Evolutionary conservation across 2,113 vertebrate species (phyloP).

Genomic region (Sphaerodactylus townsendi): DNA sequence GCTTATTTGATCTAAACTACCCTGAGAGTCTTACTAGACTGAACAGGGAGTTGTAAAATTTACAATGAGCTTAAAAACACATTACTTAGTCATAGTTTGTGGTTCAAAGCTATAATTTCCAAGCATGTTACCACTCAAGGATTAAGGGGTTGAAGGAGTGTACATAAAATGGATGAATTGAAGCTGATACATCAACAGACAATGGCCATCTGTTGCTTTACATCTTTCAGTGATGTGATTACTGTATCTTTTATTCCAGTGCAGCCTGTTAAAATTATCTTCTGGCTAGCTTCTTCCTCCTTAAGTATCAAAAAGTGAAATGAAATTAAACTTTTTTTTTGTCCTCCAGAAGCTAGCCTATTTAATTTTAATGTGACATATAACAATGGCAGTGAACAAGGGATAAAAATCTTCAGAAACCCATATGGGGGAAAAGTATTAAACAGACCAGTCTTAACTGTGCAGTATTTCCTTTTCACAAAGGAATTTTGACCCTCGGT

Average conservation of each 20-base stretch:
- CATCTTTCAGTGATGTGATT: conserved; percentile 12
- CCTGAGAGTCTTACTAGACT: background rate
- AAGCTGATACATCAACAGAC: conserved; percentile 29
- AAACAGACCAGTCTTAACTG: conserved; percentile 51
- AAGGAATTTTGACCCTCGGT: conserved; percentile 25
- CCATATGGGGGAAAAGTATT: conserved; percentile 35
- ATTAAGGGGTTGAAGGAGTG: conserved; percentile 39
- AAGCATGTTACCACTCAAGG: conserved; percentile 37
- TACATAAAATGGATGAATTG: background rate
- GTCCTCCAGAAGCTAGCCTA: conserved; percentile 39
- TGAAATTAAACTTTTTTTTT: conserved; percentile 9
- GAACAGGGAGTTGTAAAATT: background rate
- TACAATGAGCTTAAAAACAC: background rate
- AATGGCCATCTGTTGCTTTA: conserved; percentile 50
- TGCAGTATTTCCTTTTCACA: conserved; percentile 40
- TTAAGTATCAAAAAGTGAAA: conserved; percentile 6
- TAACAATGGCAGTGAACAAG: conserved; percentile 8
- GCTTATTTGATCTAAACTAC: background rate
- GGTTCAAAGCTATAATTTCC: conserved; percentile 21
- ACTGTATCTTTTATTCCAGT: conserved; percentile 33
- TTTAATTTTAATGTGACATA: conserved; percentile 40
- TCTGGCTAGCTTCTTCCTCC: background rate
- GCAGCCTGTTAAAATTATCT: background rate
- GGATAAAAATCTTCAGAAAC: conserved; percentile 40
- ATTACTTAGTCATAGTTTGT: background rate